A percentile compares a stretch with the other conserved stretches of the same genome.
phyloP scores from a whole-genome alignment of 2,888 invertebrate genomes.

The Drosophila multiciliata region DNA sequence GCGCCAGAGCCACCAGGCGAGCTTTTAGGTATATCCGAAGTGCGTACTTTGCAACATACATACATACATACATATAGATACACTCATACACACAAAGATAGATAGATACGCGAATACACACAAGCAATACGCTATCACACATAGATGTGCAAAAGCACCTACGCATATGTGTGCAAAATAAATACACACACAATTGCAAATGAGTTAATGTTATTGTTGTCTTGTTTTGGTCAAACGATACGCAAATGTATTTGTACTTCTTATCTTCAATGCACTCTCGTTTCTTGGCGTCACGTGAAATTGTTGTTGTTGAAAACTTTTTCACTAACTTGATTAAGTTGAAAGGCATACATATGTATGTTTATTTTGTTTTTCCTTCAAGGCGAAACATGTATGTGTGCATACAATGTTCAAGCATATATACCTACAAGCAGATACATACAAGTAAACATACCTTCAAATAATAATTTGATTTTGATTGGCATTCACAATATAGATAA shows the following conservation, averaged over 20 bases:
- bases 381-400: slow-evolving; percentile 31
- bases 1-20: slow-evolving; percentile 39
- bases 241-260: slow-evolving; percentile 25
- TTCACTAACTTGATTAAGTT: slow-evolving; percentile 6
- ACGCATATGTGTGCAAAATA: slow-evolving; percentile 6
- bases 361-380: slow-evolving; percentile 46
- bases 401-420: slow-evolving; percentile 33
- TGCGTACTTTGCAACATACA: slow-evolving; percentile 45
- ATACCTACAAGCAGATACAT: slow-evolving; percentile 9
- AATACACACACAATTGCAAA: slow-evolving; percentile 35
- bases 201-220: slow-evolving; percentile 41
- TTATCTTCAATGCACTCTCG: slow-evolving; percentile 16
- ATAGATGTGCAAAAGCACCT: slow-evolving; percentile 1
- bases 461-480: slow-evolving; percentile 9
- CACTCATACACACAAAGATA: slow-evolving; percentile 10
- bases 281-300: slow-evolving; percentile 32
- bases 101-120: slow-evolving; percentile 12
- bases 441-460: slow-evolving; percentile 46
- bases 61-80: slow-evolving; percentile 9
- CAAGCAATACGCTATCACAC: slow-evolving; percentile 28
- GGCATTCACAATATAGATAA: neutral
- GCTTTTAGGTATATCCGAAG: slow-evolving; percentile 31
- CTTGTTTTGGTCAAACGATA: slow-evolving; percentile 44
- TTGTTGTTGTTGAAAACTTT: slow-evolving; percentile 9
- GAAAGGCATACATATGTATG: slow-evolving; percentile 5